Evolutionary conservation across 37 sponge, comb jelly and placozoan genomes (phyloP), one percentile per base, ranked within the genome.

Genomic region (Spongilla lacustris): DNA sequence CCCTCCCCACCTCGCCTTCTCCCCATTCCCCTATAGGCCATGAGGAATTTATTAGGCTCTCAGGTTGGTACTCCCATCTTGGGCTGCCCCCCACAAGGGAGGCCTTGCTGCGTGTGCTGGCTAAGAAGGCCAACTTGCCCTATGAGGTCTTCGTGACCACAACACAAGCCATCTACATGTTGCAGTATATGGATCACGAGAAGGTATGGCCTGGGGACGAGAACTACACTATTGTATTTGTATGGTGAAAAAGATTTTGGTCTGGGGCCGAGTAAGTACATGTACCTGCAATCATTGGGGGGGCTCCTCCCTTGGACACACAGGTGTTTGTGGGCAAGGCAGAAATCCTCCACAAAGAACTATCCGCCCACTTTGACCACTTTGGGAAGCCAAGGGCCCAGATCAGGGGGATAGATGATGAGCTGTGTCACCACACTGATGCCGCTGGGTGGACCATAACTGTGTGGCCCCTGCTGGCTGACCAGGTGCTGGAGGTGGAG

Each of bases 381-480:
- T 94, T 86, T 73, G 91, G 80, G 22, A 87, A 90, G 73, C 79
- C 32, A 31, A 78, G 88, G 25, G 80, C 74, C 19, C 85, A 84
- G 69, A 90, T 94, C 35, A 37, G 82, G 4, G 91, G 84, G 32
- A 90, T 94, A 37, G 94, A 94, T 35, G 94, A 94, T 58, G 94
- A 94, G 69, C 87, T 94, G 8, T 94, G 94, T 50, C 94, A 94
- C 49, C 94, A 94, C 74, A 88, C 94, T 30, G 75, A 71, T 2
- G 31, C 66, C 3, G 69, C 86, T 33, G 85, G 83, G 17, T 94
- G 94, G 94, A 71, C 81, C 13, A 70, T 92, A 9, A 80, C 67
- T 9, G 81, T 88, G 25, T 88, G 84, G 78, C 81, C 81, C 23
- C 37, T 84, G 27, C 68, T 41, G 49, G 71, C 46, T 0, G 75